Conservation (phyloP, 2,888 invertebrate species). For the Ferrisia virgata region DNA sequence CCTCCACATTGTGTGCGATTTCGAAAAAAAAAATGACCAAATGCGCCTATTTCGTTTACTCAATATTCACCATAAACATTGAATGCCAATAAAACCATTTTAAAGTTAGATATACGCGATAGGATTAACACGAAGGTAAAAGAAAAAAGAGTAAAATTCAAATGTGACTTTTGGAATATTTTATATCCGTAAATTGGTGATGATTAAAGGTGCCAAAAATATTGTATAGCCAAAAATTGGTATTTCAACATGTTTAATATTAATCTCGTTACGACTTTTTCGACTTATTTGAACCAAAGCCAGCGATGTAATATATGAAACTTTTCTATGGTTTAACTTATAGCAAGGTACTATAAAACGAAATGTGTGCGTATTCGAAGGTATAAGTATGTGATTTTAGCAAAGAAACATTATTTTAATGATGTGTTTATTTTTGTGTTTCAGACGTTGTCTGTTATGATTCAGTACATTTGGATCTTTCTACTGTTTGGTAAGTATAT, state of each 20-base stretch:
- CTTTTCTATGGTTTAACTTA: neutral
- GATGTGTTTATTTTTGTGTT: slow-evolving; percentile 38
- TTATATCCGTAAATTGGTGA: neutral
- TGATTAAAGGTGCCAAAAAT: neutral
- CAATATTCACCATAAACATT: too few relatives aligned
- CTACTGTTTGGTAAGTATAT: slow-evolving; percentile 39
- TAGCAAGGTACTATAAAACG: neutral
- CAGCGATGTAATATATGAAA: neutral
- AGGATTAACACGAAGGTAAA: neutral
- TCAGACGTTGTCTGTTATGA: slow-evolving; percentile 44
- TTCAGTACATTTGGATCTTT: slow-evolving; percentile 43
- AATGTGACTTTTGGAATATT: neutral
- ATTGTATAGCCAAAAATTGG: neutral
- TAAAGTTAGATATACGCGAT: too few relatives aligned
- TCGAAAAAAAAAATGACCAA: too few relatives aligned
- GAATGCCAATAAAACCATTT: too few relatives aligned
- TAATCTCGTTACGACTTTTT: slow-evolving; percentile 11
- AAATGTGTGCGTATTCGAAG: neutral
- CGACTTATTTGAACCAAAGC: slow-evolving; percentile 1
- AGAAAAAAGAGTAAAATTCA: neutral
- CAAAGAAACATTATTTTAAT: neutral
- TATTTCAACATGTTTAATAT: slow-evolving; percentile 12
- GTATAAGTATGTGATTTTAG: neutral
- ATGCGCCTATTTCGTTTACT: too few relatives aligned
- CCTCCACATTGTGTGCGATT: too few relatives aligned